Evolutionary conservation across 1,140 invertebrate genomes (phyloP).

Genomic region (Campoletis sonorensis): DNA sequence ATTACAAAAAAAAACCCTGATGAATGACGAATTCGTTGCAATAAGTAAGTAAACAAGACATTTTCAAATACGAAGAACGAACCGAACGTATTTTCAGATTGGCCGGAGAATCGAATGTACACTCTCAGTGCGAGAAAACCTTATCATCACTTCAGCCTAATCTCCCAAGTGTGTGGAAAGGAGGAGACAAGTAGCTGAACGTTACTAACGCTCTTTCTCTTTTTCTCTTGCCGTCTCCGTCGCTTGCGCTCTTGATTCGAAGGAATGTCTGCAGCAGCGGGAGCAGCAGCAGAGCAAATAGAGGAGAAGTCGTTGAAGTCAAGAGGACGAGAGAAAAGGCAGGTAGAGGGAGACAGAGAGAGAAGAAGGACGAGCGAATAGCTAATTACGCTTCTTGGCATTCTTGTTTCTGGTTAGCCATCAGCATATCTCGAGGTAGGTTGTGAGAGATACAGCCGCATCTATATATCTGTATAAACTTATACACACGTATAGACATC

Average conservation of each 20-base stretch:
- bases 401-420: slow-evolving; percentile 75
- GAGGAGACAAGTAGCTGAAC: not conserved
- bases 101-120: not conserved
- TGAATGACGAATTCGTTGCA: too few relatives aligned
- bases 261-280: slow-evolving; percentile 4
- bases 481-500: not conserved
- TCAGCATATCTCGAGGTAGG: slow-evolving; percentile 39
- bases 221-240: not conserved
- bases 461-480: too few relatives aligned
- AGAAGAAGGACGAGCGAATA: slow-evolving; percentile 62
- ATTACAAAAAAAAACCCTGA: too few relatives aligned
- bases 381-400: slow-evolving; percentile 75
- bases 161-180: not conserved
- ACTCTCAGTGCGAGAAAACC: not conserved
- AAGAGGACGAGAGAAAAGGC: not conserved
- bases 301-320: slow-evolving; percentile 45
- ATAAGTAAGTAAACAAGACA: not conserved
- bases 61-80: not conserved
- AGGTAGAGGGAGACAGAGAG: not conserved
- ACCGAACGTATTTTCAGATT: not conserved
- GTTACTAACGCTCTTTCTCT: not conserved
- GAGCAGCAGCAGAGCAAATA: slow-evolving; percentile 71
- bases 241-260: too few relatives aligned
- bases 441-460: slow-evolving; percentile 41
- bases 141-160: not conserved